A percentile compares a stretch with the other conserved stretches of the same genome.
These are phyloP conservation scores for Sapayoa aenigma DNA, from an alignment of 2,113 vertebrate species.

Conservation along the genomic window DNA sequence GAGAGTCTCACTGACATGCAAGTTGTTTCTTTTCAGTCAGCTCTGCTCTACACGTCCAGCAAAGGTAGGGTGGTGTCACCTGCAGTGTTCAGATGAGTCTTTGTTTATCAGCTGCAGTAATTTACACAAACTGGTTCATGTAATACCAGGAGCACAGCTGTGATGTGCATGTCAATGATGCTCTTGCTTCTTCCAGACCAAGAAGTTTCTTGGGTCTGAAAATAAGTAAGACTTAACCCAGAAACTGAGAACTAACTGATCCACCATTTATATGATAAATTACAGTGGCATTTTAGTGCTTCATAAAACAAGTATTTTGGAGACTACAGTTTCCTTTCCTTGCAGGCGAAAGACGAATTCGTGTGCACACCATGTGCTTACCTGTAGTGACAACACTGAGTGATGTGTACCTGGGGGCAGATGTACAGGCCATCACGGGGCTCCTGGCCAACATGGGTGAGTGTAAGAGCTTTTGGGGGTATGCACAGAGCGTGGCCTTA, in stretches of 20 bases:
- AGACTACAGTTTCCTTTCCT: neutral
- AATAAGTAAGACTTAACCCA: neutral
- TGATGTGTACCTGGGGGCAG: slow-evolving; percentile 92
- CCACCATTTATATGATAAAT: neutral
- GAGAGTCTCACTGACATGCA: slow-evolving; percentile 92
- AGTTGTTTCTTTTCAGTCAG: slow-evolving; percentile 93
- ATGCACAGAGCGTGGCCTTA: neutral
- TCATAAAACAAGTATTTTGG: neutral
- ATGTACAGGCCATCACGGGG: slow-evolving; percentile 92
- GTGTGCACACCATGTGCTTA: slow-evolving; percentile 95
- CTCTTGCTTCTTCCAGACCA: neutral
- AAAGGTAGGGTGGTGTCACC: slow-evolving; percentile 79
- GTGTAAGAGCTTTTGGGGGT: neutral
- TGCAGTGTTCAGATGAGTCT: neutral
- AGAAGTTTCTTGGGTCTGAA: neutral
- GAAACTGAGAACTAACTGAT: neutral
- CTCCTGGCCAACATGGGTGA: slow-evolving; percentile 95
- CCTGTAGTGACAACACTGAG: slow-evolving; percentile 90
- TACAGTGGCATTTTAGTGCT: neutral
- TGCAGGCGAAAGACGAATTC: slow-evolving; percentile 91
- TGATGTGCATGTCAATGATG: neutral
- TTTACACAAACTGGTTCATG: neutral
- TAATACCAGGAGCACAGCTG: neutral
- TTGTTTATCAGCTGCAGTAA: neutral
- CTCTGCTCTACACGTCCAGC: slow-evolving; percentile 95